Conservation (phyloP, 2,113 vertebrate species). For the Cavia porcellus region DNA sequence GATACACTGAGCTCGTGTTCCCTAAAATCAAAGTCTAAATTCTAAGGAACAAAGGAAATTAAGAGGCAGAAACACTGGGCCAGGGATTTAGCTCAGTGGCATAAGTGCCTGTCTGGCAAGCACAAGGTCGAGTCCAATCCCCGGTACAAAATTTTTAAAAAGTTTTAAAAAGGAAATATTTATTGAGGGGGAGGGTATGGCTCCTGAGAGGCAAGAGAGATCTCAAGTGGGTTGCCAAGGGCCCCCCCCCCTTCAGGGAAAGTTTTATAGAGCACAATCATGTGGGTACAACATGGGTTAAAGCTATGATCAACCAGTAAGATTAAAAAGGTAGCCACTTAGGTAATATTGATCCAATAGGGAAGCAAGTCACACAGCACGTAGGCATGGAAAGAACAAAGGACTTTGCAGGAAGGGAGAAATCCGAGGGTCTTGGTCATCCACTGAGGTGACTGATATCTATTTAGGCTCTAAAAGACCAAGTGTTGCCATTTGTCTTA, state of each 20-base stretch:
- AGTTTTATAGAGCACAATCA: not conserved
- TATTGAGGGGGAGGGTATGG: not conserved
- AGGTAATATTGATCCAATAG: not conserved
- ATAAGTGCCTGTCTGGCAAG: too few relatives aligned
- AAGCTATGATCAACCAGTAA: not conserved
- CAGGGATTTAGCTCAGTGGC: too few relatives aligned
- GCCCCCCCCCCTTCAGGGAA: not conserved
- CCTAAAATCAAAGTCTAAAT: not conserved
- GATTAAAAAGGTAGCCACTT: not conserved
- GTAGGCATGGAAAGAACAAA: not conserved
- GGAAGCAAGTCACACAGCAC: not conserved
- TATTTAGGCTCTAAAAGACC: not conserved
- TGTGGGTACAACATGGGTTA: not conserved
- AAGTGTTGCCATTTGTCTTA: not conserved
- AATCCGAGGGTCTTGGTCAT: not conserved
- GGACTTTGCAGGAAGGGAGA: not conserved
- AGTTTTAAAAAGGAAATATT: not conserved
- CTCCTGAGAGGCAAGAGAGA: not conserved
- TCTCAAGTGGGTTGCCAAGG: not conserved
- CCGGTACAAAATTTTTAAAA: too few relatives aligned
- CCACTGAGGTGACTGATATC: not conserved
- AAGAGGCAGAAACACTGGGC: not conserved
- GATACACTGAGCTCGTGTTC: too few relatives aligned
- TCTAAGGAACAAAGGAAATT: not conserved
- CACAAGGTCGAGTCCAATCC: too few relatives aligned